Evolutionary conservation across 2,797 vertebrate species (phyloP), one percentile per base, ranked within the genome.

Genomic region (Chlorospingus semifuscus): DNA sequence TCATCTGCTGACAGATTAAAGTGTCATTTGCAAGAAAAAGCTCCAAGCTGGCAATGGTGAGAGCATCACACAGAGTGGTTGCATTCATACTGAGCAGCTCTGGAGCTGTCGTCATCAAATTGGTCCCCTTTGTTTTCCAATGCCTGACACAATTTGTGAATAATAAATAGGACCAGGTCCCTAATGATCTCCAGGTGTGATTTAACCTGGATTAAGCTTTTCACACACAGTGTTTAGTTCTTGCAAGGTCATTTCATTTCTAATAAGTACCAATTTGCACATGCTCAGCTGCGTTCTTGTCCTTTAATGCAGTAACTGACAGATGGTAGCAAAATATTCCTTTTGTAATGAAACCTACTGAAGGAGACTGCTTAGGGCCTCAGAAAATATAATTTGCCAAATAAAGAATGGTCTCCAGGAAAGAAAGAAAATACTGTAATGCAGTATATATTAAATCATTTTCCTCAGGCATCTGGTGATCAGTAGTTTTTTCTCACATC

Each of bases 301-400:
- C 41, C 74, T 94, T 79, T 79, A 81, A 52, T 93, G 74, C 56
- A 88, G 70, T 84, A 90, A 90, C 74, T 94, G 95, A 76, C 95
- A 97, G 95, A 94, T 95, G 96, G 94, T 94, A 79, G 49, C 34
- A 89, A 93, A 96, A 95, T 90, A 96, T 32, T 88, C 76, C 41
- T 91, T 94, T 88, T 94, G 49, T 90, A 94, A 90, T 89, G 80
- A 95, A 96, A 94, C 53, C 57, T 92, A 71, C 83, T 36, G 61
- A 94, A 96, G 85, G 52, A 94, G 63, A 88, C 70, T 88, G 72
- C 85, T 91, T 93, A 83, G 41, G 70, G 46, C 52, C 77, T 90
- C 63, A 74, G 77, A 86, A 93, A 90, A 82, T 74, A 74, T 17
- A 81, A 91, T 96, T 86, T 94, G 57, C 70, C 56, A 93, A 82